phyloP scores from a whole-genome alignment of 2,113 vertebrate species.

The Sula dactylatra region DNA sequence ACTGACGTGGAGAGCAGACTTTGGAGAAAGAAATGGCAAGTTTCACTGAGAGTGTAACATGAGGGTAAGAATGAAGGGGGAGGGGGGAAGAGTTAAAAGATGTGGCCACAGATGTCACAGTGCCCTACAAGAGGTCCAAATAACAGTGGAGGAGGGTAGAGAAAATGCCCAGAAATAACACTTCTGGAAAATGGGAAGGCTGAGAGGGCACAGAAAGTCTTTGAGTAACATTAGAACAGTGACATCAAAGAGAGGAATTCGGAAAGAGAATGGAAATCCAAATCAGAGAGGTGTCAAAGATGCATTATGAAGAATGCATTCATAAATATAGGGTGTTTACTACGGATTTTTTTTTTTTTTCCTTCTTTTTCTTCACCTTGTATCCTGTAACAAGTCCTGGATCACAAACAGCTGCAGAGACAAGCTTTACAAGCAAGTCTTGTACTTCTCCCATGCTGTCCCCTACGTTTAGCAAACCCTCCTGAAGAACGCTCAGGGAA shows the following conservation, averaged over 20 bases:
- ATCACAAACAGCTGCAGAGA: constrained; percentile 89
- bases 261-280: not conserved
- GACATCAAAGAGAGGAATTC: not conserved
- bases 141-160: not conserved
- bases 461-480: constrained; percentile 88
- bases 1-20: not conserved
- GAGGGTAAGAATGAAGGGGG: not conserved
- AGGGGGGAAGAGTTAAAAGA: not conserved
- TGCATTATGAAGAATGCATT: rapidly evolving
- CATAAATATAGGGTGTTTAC: not conserved
- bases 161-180: not conserved
- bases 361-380: constrained; percentile 78
- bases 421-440: constrained; percentile 89
- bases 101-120: not conserved
- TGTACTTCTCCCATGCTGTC: constrained; percentile 85
- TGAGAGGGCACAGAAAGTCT: not conserved
- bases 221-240: not conserved
- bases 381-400: constrained; percentile 88
- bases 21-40: not conserved
- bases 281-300: not conserved
- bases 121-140: not conserved
- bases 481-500: constrained; percentile 84
- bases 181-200: not conserved
- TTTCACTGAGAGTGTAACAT: not conserved
- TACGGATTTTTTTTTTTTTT: not conserved